A percentile compares a stretch with the other conserved stretches of the same genome.
These are phyloP conservation scores for Eristalis arbustorum DNA, from an alignment of 2,888 invertebrate genomes.

Conservation along the genomic window DNA sequence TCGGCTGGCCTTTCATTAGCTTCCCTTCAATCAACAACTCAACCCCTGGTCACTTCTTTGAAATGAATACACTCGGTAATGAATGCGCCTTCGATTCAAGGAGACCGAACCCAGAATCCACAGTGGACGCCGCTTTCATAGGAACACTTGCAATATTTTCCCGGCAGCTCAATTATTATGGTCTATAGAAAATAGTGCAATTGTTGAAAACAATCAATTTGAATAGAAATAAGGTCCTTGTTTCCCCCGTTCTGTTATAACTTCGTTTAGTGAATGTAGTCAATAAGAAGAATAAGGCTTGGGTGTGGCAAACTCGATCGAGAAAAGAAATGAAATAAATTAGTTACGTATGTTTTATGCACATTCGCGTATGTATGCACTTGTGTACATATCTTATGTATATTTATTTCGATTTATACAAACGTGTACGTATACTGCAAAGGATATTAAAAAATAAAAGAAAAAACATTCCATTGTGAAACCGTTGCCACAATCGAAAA, in stretches of 20 bases:
- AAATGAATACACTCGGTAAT: background rate
- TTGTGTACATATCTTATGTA: background rate
- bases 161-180: background rate
- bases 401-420: constrained; percentile 2
- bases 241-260: background rate
- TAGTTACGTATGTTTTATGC: constrained; percentile 18
- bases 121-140: background rate
- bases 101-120: background rate
- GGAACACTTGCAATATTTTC: background rate
- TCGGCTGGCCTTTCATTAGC: background rate
- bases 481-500: constrained; percentile 26
- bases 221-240: background rate
- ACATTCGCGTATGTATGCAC: background rate
- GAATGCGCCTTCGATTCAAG: background rate
- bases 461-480: constrained; percentile 42
- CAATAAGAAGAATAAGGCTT: background rate
- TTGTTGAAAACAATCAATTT: constrained; percentile 23
- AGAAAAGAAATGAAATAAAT: background rate
- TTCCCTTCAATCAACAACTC: background rate
- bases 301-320: constrained; percentile 14
- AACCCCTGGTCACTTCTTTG: background rate
- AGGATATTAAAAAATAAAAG: background rate
- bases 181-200: constrained; percentile 32
- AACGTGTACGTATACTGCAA: background rate
- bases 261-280: background rate